Evolutionary conservation across 1,140 invertebrate species (phyloP), one percentile per base, ranked within the genome.

Genomic region (Drosophila quadrilineata): DNA sequence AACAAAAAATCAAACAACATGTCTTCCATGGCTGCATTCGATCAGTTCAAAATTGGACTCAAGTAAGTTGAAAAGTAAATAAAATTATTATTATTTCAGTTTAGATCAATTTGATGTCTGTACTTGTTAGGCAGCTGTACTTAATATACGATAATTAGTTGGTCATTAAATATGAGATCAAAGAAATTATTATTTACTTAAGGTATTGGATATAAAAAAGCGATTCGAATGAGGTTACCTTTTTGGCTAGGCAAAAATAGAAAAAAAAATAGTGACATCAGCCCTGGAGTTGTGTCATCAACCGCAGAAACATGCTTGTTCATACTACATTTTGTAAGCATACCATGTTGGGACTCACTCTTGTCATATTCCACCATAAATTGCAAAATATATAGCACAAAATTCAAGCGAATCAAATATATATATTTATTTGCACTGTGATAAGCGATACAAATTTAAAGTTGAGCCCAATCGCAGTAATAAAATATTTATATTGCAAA

Each of bases 31-130:
- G 76, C 86, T 50, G 77, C 86, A 48, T 68, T 88, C 65, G 86
- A 88, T 73, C 86, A 88, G 68, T 69, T 88, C 38, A 88, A 88
- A 86, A 86, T 88, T 66, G 86, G 86, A 62, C 76, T 88, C 48
- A 88, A 88, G 86, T 88, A 88, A 88, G 86, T 71, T 26, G 14
- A 24, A 48, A 56, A 8, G 28, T 43, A 31, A 16, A 52, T 19
- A 53, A n/a, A n/a, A 16, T 9, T 19, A 31, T n/a, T 14, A 33
- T n/a, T 52, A n/a, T 12, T 12, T 10, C 5, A 5, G 14, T 9
- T 31, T 14, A 31, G 12, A 17, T 19, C 21, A 24, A 36, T 24
- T 6, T 24, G 8, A n/a, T n/a, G n/a, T n/a, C n/a, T 1, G 12
- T 46, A 12, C 10, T 10, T 26, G 6, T 16, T 10, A 22, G 9